Conservation (phyloP, 92 coral and sea anemone species). For the Desmophyllum pertusum region DNA sequence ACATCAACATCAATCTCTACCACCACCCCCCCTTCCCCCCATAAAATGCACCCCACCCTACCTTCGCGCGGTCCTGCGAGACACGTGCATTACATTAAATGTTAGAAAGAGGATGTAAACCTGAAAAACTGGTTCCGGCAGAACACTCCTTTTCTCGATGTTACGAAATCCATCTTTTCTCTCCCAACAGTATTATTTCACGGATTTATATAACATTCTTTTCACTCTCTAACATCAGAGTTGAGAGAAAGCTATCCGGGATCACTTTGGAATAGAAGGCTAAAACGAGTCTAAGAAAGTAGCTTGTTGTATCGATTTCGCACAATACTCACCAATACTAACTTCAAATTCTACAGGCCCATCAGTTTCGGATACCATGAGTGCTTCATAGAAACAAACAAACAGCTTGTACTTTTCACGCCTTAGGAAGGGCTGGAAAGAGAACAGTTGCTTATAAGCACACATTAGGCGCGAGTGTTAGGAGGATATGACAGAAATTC, state of each 20-base stretch:
- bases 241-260: not conserved
- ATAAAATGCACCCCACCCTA: too few species aligned
- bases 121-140: not conserved
- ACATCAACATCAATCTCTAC: too few species aligned
- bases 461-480: not conserved
- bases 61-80: too few species aligned
- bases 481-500: not conserved
- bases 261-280: too few species aligned
- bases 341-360: constrained; percentile 95
- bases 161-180: not conserved
- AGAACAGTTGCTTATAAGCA: not conserved
- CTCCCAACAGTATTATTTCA: too few species aligned
- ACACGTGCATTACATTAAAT: too few species aligned
- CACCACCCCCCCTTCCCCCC: too few species aligned
- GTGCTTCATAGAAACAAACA: constrained; percentile 93
- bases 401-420: constrained; percentile 85
- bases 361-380: constrained; percentile 85
- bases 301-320: not conserved
- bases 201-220: too few species aligned
- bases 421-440: constrained; percentile 73
- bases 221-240: not conserved
- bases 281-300: not conserved
- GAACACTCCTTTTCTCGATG: not conserved
- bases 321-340: constrained; percentile 84
- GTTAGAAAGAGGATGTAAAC: not conserved